Base-by-base conservation (phyloP, 2,797 vertebrate species). In the Pseudomugil tenellus region DNA sequence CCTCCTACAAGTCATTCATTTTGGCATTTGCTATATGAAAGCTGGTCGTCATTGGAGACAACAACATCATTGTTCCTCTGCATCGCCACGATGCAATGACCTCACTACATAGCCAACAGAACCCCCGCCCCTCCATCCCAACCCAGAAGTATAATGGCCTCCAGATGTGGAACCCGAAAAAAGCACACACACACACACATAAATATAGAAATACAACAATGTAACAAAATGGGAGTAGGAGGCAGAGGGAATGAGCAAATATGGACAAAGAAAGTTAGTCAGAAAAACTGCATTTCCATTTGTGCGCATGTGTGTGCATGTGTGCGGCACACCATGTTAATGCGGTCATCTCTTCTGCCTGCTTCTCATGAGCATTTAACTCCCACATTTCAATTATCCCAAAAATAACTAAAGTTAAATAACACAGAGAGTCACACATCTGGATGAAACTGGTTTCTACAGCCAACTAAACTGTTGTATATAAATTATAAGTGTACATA, bases 61-160 rank as follows among this genome's bases (percentile, higher is more conserved):
- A 91, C 90, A 83, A 84, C 85, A 82, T 89, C 91, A 92, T 92
- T 92, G 91, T 92, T 92, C 87, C 67, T 78, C 85, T 57, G 75
- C 83, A 88, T 87, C 72, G 89, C 89, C 85, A 84, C 76, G 67
- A 87, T 66, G 75, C 77, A 19, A 91, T 92, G 91, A 92, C 88
- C 85, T 92, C 91, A 92, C 83, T 87, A 63, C 83, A 82, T 65
- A 91, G 84, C 72, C 69, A 87, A 84, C 66, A 81, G 51, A 31
- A 59, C 80, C 58, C 52, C 32, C 57, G n/a, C 66, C 55, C 61
- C 4, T 58, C 60, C 39, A 62, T 81, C 76, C 81, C 72, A 49
- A 77, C 81, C 80, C 81, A 80, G 89, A 78, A 63, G 76, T 92
- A n/a, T n/a, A 92, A 92, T 92, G 77, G 83, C 77, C 87, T 90